Evolutionary conservation across 2,113 vertebrate genomes (phyloP).

Genomic region (Dasyurus viverrinus): DNA sequence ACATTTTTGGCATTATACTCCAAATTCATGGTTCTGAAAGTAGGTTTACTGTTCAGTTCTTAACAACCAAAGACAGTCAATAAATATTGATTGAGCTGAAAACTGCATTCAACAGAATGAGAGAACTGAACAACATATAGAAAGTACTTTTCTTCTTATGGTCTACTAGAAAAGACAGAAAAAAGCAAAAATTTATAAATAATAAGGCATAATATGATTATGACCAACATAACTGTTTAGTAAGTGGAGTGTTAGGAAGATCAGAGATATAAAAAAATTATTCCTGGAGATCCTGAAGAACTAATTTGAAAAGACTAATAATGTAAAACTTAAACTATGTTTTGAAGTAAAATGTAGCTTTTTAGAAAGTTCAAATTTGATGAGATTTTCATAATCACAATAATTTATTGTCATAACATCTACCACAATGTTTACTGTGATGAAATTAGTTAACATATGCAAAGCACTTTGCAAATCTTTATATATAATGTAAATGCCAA

Average conservation of each 20-base stretch:
- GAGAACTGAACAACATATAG: background rate
- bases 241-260: background rate
- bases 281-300: background rate
- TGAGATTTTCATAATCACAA: background rate
- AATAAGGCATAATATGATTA: background rate
- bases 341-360: background rate
- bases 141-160: background rate
- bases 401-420: background rate
- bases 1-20: background rate
- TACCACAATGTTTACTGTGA: background rate
- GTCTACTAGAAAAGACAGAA: conserved; percentile 22
- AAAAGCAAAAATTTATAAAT: conserved; percentile 8
- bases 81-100: conserved; percentile 12
- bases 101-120: background rate
- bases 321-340: background rate
- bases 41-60: conserved; percentile 27
- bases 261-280: background rate
- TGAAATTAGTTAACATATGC: background rate
- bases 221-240: background rate
- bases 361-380: background rate
- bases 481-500: background rate
- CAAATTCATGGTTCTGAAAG: conserved; percentile 23
- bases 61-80: background rate
- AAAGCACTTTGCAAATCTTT: background rate
- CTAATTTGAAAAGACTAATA: background rate